Base-by-base conservation (phyloP, 2,888 invertebrate genomes). In the Synergus japonicus region DNA sequence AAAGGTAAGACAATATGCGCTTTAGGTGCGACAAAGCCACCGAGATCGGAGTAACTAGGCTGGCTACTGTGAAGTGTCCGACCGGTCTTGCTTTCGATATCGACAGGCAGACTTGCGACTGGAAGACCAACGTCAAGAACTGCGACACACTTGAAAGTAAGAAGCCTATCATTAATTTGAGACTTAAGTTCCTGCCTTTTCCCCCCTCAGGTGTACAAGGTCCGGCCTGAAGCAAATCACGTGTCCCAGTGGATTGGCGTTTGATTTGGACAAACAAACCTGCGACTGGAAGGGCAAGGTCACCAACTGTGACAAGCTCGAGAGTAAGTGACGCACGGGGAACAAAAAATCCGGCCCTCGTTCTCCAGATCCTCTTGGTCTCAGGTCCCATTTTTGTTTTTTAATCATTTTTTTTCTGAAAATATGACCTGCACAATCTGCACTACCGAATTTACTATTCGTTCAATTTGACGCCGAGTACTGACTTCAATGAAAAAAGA, bases 251-350 rank as follows among this genome's bases (percentile, higher is more conserved):
- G 98, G 98, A 94, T 95, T 98, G 95, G 96, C 97, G 94, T 98
- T 98, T 95, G 98, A 98, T 95, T 96, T 98, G 95, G 96, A 97
- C 95, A 98, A 97, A 95, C 98, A 98, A 95, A 98, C 98, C 93
- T 98, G 98, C 95, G 97, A 98, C 95, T 98, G 98, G 98, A 98
- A 97, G 95, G 97, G 97, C 95, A 97, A 98, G 96, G 98, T 98
- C 95, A 96, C 94, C 95, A 98, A 96, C 96, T 98, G 98, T 96
- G 96, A 97, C 95, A 96, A 96, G 94, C 95, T 97, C 93, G 97
- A 98, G 96, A 98, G 98, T 98, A 97, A 97, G 97, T 96, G 94
- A 92, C 93, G 92, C 91, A 88, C 86, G 88, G 86, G 88, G 86
- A 85, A 85, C 29, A n/a, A 78, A 83, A 82, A 64, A 79, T 78